phyloP scores from a whole-genome alignment of 1,140 invertebrate genomes.

The Anagrus nilaparvatae region DNA sequence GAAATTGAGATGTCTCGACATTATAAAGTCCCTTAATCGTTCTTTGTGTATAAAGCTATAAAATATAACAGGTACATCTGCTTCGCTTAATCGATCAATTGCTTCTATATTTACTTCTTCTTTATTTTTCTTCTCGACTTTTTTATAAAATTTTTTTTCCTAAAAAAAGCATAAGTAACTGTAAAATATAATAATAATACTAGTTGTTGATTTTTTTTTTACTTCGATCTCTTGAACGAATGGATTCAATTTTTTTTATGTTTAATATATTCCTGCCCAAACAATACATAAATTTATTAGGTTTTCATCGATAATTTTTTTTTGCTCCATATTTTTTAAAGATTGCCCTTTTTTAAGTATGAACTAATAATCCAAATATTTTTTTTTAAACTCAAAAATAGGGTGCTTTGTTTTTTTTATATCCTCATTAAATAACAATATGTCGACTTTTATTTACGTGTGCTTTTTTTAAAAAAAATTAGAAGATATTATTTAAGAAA shows the following conservation, averaged over 20 bases:
- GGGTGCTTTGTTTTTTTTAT: slow-evolving; percentile 11
- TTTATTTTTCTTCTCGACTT: slow-evolving; percentile 17
- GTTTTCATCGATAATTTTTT: slow-evolving; percentile 6
- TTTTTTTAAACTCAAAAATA: slow-evolving; percentile 15
- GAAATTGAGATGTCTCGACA: slow-evolving; percentile 41
- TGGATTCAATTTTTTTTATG: no score
- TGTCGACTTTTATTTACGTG: no score
- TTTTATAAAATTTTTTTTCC: slow-evolving; percentile 9
- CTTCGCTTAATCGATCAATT: slow-evolving; percentile 23
- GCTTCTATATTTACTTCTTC: slow-evolving; percentile 1
- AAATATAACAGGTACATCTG: slow-evolving; percentile 42
- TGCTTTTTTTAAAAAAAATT: no score
- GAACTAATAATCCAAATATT: slow-evolving; percentile 18
- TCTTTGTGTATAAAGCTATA: no score
- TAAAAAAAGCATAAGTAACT: slow-evolving; percentile 14
- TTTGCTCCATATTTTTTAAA: slow-evolving; percentile 2
- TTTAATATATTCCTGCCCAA: no score
- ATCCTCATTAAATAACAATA: slow-evolving; percentile 12
- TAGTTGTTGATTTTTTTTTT: no score
- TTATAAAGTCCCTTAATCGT: slow-evolving; percentile 38
- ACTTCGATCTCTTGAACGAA: not conserved
- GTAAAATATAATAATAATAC: no score
- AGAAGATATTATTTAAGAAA: no score
- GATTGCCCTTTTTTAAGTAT: slow-evolving; percentile 4
- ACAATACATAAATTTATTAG: slow-evolving; percentile 16